Base-by-base conservation (phyloP, 2,797 vertebrate species). In the Pristis pectinata region DNA sequence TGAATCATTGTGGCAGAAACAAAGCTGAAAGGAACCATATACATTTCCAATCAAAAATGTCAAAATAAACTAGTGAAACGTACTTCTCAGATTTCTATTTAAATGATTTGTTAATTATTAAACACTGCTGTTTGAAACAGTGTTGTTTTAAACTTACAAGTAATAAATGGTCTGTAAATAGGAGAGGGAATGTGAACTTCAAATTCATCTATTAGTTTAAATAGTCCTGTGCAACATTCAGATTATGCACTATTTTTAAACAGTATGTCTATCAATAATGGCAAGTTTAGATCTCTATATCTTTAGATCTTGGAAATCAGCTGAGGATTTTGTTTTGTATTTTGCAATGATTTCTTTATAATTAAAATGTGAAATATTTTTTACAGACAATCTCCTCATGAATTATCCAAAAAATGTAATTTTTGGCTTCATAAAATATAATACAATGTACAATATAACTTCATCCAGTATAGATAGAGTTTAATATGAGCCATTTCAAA, bases 1-100 rank as follows among this genome's bases (percentile, higher is more conserved):
- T 94, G 95, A 95, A 95, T 79, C 94, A 53, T 76, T 94, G 70
- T 34, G 44, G 44, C 67, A 11, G 6, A 94, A 76, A 76, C 92
- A 94, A 72, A 76, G 72, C 92, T 94, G 44, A 94, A 94, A 94
- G 49, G 30, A n/a, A 76, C 11, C 70, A 56, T n/a, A 9, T 67
- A 41, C 7, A 67, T 91, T 67, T 49, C 49, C n/a, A 76, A 53
- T 56, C 92, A 53, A 8, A 9, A 8, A 67, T 15, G 6, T n/a
- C 49, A 94, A 76, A 94, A 76, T 94, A 53, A 76, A 56, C 27
- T 76, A 37, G 70, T 56, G 44, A 76, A 94, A 53, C 34, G 15
- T 94, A 70, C 34, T 30, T 53, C 92, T 76, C 72, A 56, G 76
- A n/a, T 74, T 72, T 34, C 70, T 34, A 67, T 64, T 91, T 91